Percentiles rank a stretch among this genome's conserved stretches.
Evolutionary conservation across 2,888 invertebrate species (phyloP).

Genomic region (Pristionchus arcanus): DNA sequence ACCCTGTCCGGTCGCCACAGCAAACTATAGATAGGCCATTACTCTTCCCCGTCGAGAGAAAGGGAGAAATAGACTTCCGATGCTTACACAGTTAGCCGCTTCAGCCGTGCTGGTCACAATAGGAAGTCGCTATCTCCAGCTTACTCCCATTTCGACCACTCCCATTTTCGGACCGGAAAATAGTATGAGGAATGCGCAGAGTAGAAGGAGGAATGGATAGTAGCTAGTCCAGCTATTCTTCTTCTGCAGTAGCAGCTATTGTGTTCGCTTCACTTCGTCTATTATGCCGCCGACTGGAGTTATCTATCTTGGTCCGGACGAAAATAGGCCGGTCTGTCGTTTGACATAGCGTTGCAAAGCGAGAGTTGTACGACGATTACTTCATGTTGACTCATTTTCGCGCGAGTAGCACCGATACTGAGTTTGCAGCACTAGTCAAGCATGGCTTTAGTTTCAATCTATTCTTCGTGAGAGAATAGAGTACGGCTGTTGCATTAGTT

Average conservation of each 20-base stretch:
- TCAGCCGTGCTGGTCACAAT: slow-evolving; percentile 5
- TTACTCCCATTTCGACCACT: neutral
- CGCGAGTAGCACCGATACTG: too few species aligned
- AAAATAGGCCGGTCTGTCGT: neutral
- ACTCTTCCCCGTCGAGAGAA: neutral
- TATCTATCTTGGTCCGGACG: neutral
- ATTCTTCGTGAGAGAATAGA: neutral
- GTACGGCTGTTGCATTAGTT: neutral
- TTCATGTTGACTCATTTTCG: too few species aligned
- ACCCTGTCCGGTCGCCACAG: neutral
- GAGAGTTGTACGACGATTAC: too few species aligned
- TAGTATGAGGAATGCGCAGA: neutral
- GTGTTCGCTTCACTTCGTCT: neutral
- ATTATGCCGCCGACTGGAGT: neutral
- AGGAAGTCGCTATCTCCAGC: slow-evolving; percentile 25
- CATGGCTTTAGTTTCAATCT: neutral
- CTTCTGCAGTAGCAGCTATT: neutral
- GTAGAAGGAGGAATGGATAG: neutral
- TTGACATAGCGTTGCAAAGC: too few species aligned
- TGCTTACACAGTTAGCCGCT: slow-evolving; percentile 15
- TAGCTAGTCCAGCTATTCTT: neutral
- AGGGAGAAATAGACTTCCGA: neutral
- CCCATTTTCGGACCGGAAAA: neutral
- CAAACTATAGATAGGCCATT: neutral
- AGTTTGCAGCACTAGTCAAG: neutral